Base-by-base conservation (phyloP, 2,888 invertebrate genomes). In the Zaprionus lineosus region DNA sequence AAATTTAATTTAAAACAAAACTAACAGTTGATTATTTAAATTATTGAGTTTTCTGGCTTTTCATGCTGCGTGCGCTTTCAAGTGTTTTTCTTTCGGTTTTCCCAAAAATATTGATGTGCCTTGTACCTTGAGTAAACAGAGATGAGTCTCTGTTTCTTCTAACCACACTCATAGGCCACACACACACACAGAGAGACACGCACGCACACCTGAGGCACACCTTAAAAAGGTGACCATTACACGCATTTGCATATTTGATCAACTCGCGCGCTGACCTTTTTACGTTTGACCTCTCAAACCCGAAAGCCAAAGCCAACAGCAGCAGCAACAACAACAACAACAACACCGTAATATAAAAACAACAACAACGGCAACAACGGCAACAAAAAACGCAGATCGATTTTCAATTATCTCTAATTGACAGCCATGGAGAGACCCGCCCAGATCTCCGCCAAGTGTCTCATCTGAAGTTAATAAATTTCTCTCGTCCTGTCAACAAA, bases 381-480 rank as follows among this genome's bases (percentile, higher is more conserved):
- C n/a, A n/a, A n/a, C n/a, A n/a, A n/a, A n/a, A 21, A 24, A 24
- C 14, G 14, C 26, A 11, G 7, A 26, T 68, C 47, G 68, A 68
- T 68, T 70, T 68, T 68, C 74, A 58, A 68, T 77, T 74, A 77
- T 43, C 47, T 58, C 53, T 73, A 82, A 82, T 82, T 74, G 74
- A 55, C 78, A 46, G 6, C 16, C n/a, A n/a, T n/a, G n/a, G n/a
- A 26, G 8, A 21, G 16, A 9, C 29, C 28, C 40, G 28, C 28
- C 19, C 36, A 48, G 14, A 18, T 39, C 21, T 37, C 36, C 12
- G 33, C 19, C 19, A 52, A 57, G 15, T 26, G 15, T 28, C 7
- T 2, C 24, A 16, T 8, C 3, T 14, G 24, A 34, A 29, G 16
- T 50, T 44, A 29, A 56, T 11, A 19, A 65, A 50, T 29, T 39